These are phyloP conservation scores for Platynereis dumerilii DNA, from an alignment of 2,888 invertebrate genomes.

Conservation along the genomic window DNA sequence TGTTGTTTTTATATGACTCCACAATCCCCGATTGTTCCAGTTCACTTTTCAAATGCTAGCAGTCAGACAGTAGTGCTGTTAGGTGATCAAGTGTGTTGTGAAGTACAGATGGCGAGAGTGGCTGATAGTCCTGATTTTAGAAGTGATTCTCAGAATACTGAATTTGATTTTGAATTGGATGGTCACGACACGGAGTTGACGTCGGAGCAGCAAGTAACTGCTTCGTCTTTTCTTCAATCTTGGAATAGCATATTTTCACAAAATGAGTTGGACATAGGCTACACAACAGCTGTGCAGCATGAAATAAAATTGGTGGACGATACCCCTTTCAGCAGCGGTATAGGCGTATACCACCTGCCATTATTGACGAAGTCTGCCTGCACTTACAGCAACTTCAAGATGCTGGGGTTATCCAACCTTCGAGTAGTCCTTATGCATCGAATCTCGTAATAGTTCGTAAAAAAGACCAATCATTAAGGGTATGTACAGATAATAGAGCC, in stretches of 20 bases:
- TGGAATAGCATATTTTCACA: slow-evolving; percentile 1
- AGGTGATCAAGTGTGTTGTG: too few relatives aligned
- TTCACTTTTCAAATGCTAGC: too few relatives aligned
- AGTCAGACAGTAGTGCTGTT: too few relatives aligned
- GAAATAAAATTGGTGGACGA: not conserved
- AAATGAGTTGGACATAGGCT: not conserved
- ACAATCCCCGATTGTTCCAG: too few relatives aligned
- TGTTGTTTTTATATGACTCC: too few relatives aligned
- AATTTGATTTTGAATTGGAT: too few relatives aligned
- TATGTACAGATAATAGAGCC: not conserved
- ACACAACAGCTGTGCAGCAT: not conserved
- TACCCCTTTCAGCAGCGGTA: slow-evolving; percentile 2
- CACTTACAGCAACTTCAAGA: slow-evolving; percentile 4
- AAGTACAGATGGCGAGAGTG: too few relatives aligned
- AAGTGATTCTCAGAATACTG: too few relatives aligned
- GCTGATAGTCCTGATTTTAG: too few relatives aligned
- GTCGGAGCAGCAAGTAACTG: too few relatives aligned
- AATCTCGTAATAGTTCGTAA: not conserved
- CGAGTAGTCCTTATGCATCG: not conserved
- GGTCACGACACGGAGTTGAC: too few relatives aligned
- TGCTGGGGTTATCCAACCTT: not conserved
- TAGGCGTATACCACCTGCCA: not conserved
- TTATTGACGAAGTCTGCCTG: not conserved
- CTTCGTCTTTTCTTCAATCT: too few relatives aligned
- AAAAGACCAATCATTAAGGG: not conserved